Evolutionary conservation across 2,797 vertebrate species (phyloP), one percentile per base, ranked within the genome.

Genomic region (Clarias platycephalus): DNA sequence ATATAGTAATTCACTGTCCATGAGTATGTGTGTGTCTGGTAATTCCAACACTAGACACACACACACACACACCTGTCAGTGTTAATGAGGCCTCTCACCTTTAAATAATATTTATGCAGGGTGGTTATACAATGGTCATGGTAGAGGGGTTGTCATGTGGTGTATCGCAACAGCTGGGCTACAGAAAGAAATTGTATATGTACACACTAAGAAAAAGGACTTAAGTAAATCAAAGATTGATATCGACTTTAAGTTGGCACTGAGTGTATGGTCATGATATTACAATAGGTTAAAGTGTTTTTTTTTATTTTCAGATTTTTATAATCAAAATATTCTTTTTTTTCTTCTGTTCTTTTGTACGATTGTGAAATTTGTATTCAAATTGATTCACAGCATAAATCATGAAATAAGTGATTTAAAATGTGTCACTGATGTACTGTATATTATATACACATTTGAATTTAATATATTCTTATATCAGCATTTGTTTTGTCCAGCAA

Each of bases 351-450:
- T 75, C 26, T 55, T 31, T 75, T 55, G 8, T 55, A 1, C 49
- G 28, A 40, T 28, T 53, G 6, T 15, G 22, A 74, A 74, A 75
- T 31, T 75, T 55, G 3, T 28, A 75, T 31, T 75, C 3, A 31
- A 53, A 75, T 55, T 74, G 71, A 55, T 20, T 53, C 49, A 75
- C 72, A 57, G 18, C 16, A 26, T 74, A 74, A 57, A 75, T 31
- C 10, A 16, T 75, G 8, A 75, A 18, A 16, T 5, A 44, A n/a
- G 10, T 18, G 4, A 26, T 55, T 75, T 15, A 74, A 74, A 57
- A 12, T 31, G 28, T 13, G 18, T 58, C 18, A 18, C 57, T 22
- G 8, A 31, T 76, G 28, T 8, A 44, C 40, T 44, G 40, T 18
- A 28, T 55, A 74, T 53, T 53, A 53, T 15, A 49, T n/a, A 72